Percentiles rank a stretch among this genome's conserved stretches.
Evolutionary conservation across 2,888 invertebrate genomes (phyloP).

Genomic region (Ormyrus nitidulus): DNA sequence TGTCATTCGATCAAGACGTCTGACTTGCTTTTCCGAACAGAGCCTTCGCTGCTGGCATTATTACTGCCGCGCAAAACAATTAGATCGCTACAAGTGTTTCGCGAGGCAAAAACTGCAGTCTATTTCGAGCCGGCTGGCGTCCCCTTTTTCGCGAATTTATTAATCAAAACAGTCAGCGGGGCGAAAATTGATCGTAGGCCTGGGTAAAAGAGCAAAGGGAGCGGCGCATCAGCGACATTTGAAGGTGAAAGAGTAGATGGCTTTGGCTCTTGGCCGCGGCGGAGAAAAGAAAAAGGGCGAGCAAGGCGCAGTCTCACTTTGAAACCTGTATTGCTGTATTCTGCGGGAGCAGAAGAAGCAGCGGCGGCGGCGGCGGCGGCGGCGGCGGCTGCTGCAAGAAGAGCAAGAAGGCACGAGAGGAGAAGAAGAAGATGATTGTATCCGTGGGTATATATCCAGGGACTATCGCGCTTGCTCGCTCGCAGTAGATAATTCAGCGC

Average conservation of each 20-base stretch:
- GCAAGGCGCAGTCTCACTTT: conserved; percentile 1
- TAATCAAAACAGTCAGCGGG: too few species aligned
- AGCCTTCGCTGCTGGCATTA: conserved; percentile 22
- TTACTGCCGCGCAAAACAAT: conserved; percentile 17
- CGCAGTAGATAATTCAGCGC: conserved; percentile 72
- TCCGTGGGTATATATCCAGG: conserved; percentile 61
- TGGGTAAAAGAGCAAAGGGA: not conserved
- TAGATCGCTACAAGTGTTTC: not conserved
- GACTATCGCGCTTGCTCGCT: conserved; percentile 46
- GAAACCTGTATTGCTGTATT: conserved; percentile 30
- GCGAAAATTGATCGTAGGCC: not conserved
- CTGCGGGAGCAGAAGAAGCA: conserved; percentile 12
- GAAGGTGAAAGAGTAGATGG: not conserved
- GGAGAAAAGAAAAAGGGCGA: conserved; percentile 1
- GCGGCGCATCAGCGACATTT: not conserved
- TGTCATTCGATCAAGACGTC: conserved; percentile 51
- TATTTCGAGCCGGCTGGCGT: too few species aligned
- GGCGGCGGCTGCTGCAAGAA: conserved; percentile 26
- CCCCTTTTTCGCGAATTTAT: too few species aligned
- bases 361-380: conserved; percentile 5
- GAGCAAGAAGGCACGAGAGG: conserved; percentile 13
- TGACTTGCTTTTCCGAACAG: conserved; percentile 38
- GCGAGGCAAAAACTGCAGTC: too few species aligned
- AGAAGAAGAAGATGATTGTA: conserved; percentile 61
- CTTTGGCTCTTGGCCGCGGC: not conserved